phyloP scores from a whole-genome alignment of 2,113 vertebrate species.

The Eptesicus fuscus region DNA sequence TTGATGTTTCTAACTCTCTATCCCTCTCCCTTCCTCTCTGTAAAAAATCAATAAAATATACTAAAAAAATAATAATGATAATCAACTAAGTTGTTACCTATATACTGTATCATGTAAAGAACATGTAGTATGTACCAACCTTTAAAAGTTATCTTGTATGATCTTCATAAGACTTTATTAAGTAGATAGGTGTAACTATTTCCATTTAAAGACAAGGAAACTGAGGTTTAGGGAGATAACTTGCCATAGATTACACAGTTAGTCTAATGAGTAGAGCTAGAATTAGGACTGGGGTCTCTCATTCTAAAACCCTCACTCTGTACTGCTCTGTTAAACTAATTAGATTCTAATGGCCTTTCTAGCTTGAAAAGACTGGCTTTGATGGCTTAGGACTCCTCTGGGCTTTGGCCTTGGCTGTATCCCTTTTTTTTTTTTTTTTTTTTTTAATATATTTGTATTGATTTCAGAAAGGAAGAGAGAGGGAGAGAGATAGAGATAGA shows the following conservation, averaged over 20 bases:
- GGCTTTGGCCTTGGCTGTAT: neutral
- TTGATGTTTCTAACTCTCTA: too few relatives aligned
- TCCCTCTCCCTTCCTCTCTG: too few relatives aligned
- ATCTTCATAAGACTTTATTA: neutral
- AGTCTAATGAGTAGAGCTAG: neutral
- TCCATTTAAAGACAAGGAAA: neutral
- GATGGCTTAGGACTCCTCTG: neutral
- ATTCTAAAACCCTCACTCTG: constrained; percentile 8
- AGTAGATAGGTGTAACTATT: neutral
- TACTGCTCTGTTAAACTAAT: neutral
- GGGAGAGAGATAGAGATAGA: too few relatives aligned
- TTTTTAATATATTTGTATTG: too few relatives aligned
- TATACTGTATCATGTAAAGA: neutral
- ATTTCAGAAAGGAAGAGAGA: too few relatives aligned
- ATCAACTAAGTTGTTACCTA: constrained; percentile 11
- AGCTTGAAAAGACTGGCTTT: neutral
- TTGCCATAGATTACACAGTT: neutral
- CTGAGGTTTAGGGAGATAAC: neutral
- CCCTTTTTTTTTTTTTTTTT: neutral
- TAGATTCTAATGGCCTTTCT: neutral
- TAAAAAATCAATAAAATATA: too few relatives aligned
- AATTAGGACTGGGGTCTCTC: neutral
- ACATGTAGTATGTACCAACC: neutral
- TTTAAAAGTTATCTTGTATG: neutral
- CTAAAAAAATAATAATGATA: neutral